Conservation (phyloP, 2,888 invertebrate genomes). For the Chaetogeoica ovagalla region DNA sequence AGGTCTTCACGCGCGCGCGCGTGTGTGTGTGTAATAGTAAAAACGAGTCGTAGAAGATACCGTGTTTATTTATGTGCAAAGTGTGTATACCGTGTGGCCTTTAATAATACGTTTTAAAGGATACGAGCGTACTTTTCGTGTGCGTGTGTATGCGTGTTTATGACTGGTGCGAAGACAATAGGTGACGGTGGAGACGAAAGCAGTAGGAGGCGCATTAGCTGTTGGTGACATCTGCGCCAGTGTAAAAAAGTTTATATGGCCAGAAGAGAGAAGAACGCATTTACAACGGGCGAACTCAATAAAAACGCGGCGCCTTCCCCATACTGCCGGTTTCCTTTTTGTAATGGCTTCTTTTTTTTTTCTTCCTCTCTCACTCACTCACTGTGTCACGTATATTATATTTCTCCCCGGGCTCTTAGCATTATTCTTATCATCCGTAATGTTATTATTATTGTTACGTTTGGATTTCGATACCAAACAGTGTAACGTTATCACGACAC, state of each 20-base stretch:
- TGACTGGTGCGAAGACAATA: background rate
- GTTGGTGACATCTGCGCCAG: slow-evolving; percentile 41
- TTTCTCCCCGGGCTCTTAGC: too few species aligned
- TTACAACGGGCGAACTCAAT: slow-evolving; percentile 41
- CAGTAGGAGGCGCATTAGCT: slow-evolving; percentile 27
- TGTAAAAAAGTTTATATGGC: slow-evolving; percentile 49
- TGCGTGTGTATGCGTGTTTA: too few species aligned
- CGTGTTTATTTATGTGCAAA: background rate
- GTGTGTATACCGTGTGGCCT: background rate
- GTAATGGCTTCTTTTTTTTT: slow-evolving; percentile 30
- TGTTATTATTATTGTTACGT: too few species aligned
- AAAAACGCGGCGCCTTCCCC: slow-evolving; percentile 18
- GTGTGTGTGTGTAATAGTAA: too few species aligned
- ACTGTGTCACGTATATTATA: too few species aligned
- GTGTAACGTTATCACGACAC: too few species aligned
- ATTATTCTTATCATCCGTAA: too few species aligned
- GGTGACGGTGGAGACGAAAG: background rate
- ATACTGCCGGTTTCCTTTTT: slow-evolving; percentile 12
- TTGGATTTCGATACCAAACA: too few species aligned
- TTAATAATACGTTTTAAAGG: slow-evolving; percentile 28
- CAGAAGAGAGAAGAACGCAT: slow-evolving; percentile 24
- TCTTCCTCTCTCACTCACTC: too few species aligned
- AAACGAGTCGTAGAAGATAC: background rate
- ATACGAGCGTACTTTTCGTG: slow-evolving; percentile 16
- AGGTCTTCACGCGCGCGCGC: background rate